phyloP scores from a whole-genome alignment of 2,888 invertebrate genomes.

The Frankliniella intonsa region DNA sequence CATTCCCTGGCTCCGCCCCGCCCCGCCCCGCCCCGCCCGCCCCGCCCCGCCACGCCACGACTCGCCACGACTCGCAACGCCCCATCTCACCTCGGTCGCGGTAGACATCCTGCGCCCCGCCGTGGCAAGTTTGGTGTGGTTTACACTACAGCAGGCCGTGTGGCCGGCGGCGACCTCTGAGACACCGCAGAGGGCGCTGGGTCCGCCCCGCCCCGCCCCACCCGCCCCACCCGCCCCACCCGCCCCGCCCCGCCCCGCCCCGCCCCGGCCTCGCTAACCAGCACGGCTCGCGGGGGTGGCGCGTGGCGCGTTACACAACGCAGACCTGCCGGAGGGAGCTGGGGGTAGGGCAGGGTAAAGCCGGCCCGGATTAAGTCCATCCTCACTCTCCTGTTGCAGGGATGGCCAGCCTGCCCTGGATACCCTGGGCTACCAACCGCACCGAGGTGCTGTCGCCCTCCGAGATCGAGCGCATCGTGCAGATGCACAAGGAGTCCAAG shows the following conservation, averaged over 20 bases:
- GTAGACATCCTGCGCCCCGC: too few relatives aligned
- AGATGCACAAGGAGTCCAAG: conserved; percentile 12
- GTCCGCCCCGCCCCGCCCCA: too few relatives aligned
- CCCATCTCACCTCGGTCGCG: not conserved
- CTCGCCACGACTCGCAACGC: not conserved
- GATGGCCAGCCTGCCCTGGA: conserved; percentile 15
- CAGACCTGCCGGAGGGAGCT: too few relatives aligned
- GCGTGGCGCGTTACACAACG: too few relatives aligned
- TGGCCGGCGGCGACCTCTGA: too few relatives aligned
- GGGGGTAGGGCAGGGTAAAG: too few relatives aligned
- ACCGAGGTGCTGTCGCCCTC: conserved; percentile 11
- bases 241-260: not conserved
- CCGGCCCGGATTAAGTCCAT: too few relatives aligned
- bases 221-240: not conserved
- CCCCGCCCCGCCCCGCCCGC: not conserved
- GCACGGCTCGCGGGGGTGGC: not conserved
- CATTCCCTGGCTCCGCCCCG: too few relatives aligned
- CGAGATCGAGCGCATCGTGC: conserved; percentile 3
- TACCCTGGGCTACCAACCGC: not conserved
- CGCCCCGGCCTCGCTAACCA: not conserved
- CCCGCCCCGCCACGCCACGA: not conserved
- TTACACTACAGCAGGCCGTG: not conserved
- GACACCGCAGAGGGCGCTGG: too few relatives aligned
- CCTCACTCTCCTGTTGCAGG: not conserved
- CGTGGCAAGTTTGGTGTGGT: too few relatives aligned